phyloP scores from a whole-genome alignment of 2,888 invertebrate species.

The Harmothoe impar region DNA sequence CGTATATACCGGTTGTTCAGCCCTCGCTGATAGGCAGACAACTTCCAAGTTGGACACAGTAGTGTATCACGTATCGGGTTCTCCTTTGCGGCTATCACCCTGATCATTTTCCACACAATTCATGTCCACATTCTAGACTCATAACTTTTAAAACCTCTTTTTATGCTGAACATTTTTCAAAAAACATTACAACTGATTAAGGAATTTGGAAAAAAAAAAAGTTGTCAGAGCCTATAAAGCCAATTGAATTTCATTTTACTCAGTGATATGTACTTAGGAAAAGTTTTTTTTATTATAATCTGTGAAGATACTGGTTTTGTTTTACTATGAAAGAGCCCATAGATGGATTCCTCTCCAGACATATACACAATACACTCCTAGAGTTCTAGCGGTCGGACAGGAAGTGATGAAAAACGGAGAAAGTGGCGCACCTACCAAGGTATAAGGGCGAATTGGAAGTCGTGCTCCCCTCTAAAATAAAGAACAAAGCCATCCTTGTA shows the following conservation, averaged over 20 bases:
- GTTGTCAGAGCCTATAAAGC: neutral
- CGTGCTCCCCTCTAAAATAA: conserved; percentile 64
- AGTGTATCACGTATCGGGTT: neutral
- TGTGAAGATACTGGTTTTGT: neutral
- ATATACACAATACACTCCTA: conserved; percentile 51
- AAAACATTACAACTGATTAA: neutral
- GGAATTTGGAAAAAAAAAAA: neutral
- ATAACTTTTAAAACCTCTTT: neutral
- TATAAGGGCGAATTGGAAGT: conserved; percentile 61
- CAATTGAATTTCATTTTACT: neutral
- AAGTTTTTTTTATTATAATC: neutral
- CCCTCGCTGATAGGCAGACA: neutral
- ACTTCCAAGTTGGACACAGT: conserved; percentile 9
- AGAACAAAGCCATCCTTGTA: conserved; percentile 61
- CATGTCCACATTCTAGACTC: conserved; percentile 23
- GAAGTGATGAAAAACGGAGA: conserved; percentile 60
- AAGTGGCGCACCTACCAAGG: conserved; percentile 64
- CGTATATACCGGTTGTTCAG: neutral
- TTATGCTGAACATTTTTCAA: neutral
- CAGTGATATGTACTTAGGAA: neutral
- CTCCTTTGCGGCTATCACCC: neutral
- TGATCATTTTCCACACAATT: conserved; percentile 38
- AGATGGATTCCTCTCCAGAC: neutral
- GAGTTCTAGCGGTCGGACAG: conserved; percentile 52
- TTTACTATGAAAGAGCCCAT: neutral